Conservation (phyloP, 2,113 vertebrate species). For the Saccopteryx leptura region DNA sequence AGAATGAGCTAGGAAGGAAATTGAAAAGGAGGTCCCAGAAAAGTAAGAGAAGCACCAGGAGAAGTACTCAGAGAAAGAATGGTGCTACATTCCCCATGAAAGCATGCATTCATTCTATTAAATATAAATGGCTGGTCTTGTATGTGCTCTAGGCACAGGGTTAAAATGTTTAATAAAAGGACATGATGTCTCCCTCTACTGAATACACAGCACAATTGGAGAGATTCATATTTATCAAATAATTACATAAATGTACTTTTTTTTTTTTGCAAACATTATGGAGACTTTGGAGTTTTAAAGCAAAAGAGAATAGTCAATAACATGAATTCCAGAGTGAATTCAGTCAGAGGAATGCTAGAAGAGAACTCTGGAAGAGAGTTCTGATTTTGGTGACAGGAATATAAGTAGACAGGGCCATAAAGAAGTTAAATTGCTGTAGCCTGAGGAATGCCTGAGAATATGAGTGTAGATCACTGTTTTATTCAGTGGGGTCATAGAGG, state of each 20-base stretch:
- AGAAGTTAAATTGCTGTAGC: background rate
- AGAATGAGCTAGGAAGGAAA: background rate
- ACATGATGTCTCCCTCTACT: background rate
- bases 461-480: background rate
- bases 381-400: background rate
- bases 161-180: background rate
- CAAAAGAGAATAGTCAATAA: background rate
- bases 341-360: background rate
- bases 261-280: background rate
- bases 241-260: background rate
- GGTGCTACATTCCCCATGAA: background rate
- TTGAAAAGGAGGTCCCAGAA: background rate
- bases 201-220: background rate
- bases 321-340: background rate
- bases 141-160: background rate
- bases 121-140: background rate
- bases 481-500: background rate
- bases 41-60: background rate
- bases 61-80: background rate
- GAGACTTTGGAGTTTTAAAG: background rate
- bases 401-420: background rate
- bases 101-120: background rate
- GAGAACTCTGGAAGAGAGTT: background rate
- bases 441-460: background rate
- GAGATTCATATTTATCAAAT: background rate